Base-by-base conservation (phyloP, 2,113 vertebrate genomes). In the Pseudois nayaur region DNA sequence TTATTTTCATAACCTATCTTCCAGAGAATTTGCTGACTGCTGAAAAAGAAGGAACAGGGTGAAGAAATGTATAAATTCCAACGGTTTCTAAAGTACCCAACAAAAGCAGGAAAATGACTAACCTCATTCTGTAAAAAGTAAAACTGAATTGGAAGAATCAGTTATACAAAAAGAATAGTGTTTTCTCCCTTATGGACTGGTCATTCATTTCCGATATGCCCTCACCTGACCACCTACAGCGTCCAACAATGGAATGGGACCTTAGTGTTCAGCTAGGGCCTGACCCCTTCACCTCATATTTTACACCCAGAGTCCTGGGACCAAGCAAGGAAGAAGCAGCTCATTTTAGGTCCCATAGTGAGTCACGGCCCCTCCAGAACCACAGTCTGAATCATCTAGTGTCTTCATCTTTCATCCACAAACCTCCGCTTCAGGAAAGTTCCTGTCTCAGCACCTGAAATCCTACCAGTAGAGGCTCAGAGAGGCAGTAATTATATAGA, bases 1-100 rank as follows among this genome's bases (percentile, higher is more conserved):
- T 91, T 97, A 95, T 97, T 94, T 97, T 94, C 45, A 87, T 95
- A 92, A 96, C n/a, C 40, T 79, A 33, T 86, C 45, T 95, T 96
- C 48, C 81, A 60, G 57, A 96, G 50, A 86, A 92, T 93, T 93
- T 98, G 78, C 76, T 98, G 62, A 78, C 29, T 95, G 25, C 31
- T 95, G 25, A 84, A 67, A 96, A 83, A 78, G 21, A 86, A 16
- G 45, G 23, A 81, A 91, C 95, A 92, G 83, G 8, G 16, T 71
- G 7, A 86, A 83, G 19, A 86, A 78, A 17, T n/a, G 12, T 62
- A 74, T 62, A 74, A 43, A 91, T 89, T 57, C 50, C 6, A 91
- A 43, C 0, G 60, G n/a, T 92, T 87, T 97, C 52, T 74, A 54
- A 95, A 91, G 43, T 64, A 88, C 11, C 8, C 48, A 62, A 40